phyloP scores from a whole-genome alignment of 2,888 invertebrate species.

The Ophion ventricosus region DNA sequence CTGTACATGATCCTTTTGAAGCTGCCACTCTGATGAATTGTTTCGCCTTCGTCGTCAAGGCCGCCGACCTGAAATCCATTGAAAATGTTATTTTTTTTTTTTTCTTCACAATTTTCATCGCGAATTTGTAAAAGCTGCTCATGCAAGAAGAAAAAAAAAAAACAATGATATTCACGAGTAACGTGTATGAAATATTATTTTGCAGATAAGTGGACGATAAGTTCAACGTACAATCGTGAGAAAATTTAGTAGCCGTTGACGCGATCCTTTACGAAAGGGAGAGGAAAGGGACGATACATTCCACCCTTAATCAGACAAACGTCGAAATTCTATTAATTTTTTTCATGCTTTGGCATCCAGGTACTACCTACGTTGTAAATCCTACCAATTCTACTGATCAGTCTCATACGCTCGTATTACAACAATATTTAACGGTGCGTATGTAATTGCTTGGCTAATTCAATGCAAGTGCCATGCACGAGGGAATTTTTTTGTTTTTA shows the following conservation, averaged over 20 bases:
- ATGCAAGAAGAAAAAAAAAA: too few species aligned
- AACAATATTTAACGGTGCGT: conserved; percentile 19
- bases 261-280: conserved; percentile 80
- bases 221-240: conserved; percentile 75
- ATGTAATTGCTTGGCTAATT: conserved; percentile 36
- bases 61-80: conserved; percentile 86
- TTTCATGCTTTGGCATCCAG: conserved; percentile 64
- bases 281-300: conserved; percentile 79
- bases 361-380: conserved; percentile 38
- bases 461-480: conserved; percentile 57
- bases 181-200: conserved; percentile 38
- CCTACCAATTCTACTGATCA: conserved; percentile 7
- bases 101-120: not conserved
- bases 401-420: not conserved
- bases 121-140: not conserved
- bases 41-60: conserved; percentile 89
- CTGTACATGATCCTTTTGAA: conserved; percentile 97
- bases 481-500: conserved; percentile 46
- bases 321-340: conserved; percentile 63
- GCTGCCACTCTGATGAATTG: conserved; percentile 95
- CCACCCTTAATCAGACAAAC: conserved; percentile 80
- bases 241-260: conserved; percentile 79
- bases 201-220: conserved; percentile 59
- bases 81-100: conserved; percentile 16
- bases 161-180: conserved; percentile 13